These are phyloP conservation scores for Xestia sexstrigata DNA, from an alignment of 2,888 invertebrate genomes.

Conservation along the genomic window DNA sequence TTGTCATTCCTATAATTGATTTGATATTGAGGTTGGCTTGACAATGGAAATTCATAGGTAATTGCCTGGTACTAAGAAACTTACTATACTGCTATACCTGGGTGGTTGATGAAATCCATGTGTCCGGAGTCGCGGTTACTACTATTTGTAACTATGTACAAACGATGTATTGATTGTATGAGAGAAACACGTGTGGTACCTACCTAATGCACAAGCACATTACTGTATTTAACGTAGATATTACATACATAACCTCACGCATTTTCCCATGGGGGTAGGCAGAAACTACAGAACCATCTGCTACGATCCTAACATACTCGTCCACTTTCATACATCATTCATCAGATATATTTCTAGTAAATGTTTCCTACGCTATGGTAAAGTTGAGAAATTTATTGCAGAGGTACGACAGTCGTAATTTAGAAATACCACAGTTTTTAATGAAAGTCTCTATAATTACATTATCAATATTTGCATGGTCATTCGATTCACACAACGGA, in stretches of 20 bases:
- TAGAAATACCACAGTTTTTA: not conserved
- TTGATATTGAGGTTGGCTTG: not conserved
- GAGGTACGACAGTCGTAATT: not conserved
- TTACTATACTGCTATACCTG: not conserved
- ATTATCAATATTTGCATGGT: constrained; percentile 7
- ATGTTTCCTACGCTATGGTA: no score
- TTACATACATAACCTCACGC: not conserved
- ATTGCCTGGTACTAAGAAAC: not conserved
- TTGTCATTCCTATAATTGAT: not conserved
- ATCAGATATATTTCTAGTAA: no score
- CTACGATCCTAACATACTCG: no score
- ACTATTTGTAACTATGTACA: not conserved
- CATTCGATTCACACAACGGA: constrained; percentile 33
- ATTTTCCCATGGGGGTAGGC: not conserved
- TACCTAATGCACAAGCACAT: not conserved
- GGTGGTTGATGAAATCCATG: not conserved
- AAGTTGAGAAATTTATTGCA: no score
- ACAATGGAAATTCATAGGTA: not conserved
- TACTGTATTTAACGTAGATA: not conserved
- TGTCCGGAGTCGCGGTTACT: not conserved
- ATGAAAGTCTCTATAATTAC: constrained; percentile 19
- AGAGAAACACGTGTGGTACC: not conserved
- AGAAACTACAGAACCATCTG: no score
- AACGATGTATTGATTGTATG: not conserved
- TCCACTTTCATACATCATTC: no score